phyloP scores from a whole-genome alignment of 2,888 invertebrate species.

The Ctenicera cuprea region DNA sequence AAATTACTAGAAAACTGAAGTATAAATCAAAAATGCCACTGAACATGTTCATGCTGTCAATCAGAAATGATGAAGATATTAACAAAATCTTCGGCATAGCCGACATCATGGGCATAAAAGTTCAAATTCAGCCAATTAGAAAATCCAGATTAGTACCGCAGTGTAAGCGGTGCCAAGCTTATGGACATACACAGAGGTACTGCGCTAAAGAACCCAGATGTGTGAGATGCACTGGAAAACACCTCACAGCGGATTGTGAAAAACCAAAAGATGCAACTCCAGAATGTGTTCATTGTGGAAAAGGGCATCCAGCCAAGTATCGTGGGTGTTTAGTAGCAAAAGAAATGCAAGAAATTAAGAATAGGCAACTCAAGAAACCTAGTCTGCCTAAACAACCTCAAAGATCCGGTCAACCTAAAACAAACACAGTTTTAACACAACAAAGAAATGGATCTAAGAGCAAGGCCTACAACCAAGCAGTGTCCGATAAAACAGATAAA shows the following conservation, averaged over 20 bases:
- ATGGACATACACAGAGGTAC: slow-evolving; percentile 48
- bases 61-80: slow-evolving; percentile 39
- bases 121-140: slow-evolving; percentile 35
- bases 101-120: slow-evolving; percentile 36
- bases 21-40: slow-evolving; percentile 32
- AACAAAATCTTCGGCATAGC: slow-evolving; percentile 32
- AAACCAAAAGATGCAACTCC: slow-evolving; percentile 36
- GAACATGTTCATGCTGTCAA: slow-evolving; percentile 39
- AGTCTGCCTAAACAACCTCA: slow-evolving; percentile 44
- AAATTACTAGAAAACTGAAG: slow-evolving; percentile 36
- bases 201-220: slow-evolving; percentile 49
- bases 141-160: slow-evolving; percentile 45
- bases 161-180: slow-evolving; percentile 46
- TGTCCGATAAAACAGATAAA: too few relatives aligned
- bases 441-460: too few relatives aligned
- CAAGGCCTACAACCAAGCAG: too few relatives aligned
- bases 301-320: slow-evolving; percentile 47
- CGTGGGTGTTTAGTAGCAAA: slow-evolving; percentile 30
- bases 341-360: slow-evolving; percentile 37
- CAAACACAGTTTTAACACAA: not conserved
- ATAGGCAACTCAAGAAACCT: slow-evolving; percentile 30
- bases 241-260: slow-evolving; percentile 40
- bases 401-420: slow-evolving; percentile 30
- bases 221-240: slow-evolving; percentile 56
- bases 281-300: slow-evolving; percentile 45